These are phyloP conservation scores for Melanostigma gelatinosum DNA, from an alignment of 2,113 vertebrate species.

Conservation along the genomic window DNA sequence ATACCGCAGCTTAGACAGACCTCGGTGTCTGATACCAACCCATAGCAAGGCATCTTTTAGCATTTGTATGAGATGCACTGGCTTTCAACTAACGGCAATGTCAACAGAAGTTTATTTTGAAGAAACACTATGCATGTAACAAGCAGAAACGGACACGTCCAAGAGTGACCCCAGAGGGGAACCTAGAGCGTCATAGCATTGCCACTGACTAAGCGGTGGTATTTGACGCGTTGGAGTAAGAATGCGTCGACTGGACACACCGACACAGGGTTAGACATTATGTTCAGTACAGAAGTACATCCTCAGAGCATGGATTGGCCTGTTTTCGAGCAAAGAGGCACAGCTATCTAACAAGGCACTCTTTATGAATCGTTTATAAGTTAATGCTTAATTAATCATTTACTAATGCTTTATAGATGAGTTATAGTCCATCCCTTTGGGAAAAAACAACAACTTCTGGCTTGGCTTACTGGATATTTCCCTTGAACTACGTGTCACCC, in stretches of 20 bases:
- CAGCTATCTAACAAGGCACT: background rate
- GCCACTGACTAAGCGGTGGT: no score
- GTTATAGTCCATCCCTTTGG: background rate
- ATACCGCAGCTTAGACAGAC: no score
- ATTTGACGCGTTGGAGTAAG: no score
- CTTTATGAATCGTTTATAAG: background rate
- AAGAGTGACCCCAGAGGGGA: no score
- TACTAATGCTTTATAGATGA: conserved; percentile 17
- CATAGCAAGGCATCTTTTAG: no score
- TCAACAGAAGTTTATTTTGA: background rate
- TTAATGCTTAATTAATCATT: conserved; percentile 20
- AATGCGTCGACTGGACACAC: background rate
- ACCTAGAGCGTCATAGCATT: no score
- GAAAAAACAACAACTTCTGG: background rate
- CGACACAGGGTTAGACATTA: background rate
- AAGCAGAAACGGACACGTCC: no score
- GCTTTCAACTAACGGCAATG: background rate
- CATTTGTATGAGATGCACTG: background rate
- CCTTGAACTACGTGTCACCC: background rate
- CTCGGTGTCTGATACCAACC: background rate
- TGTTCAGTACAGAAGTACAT: background rate
- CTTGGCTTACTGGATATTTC: background rate
- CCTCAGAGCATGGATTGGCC: background rate
- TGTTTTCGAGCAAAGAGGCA: background rate
- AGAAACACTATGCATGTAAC: background rate